phyloP scores from a whole-genome alignment of 2,888 invertebrate species.

The Polymixis lichenea region DNA sequence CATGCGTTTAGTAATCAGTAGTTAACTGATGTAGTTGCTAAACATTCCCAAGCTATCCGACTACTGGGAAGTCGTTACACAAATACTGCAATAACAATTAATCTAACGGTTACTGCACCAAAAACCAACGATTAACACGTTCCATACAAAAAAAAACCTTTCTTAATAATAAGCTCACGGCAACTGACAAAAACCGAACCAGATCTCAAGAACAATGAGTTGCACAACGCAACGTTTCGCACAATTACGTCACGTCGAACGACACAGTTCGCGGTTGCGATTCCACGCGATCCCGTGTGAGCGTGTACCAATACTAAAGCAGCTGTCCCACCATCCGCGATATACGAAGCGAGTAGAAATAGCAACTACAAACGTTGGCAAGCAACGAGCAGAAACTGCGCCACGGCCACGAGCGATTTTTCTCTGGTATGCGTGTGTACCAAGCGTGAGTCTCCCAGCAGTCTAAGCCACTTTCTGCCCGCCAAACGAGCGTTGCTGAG shows the following conservation, averaged over 20 bases:
- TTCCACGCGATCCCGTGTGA: conserved; percentile 65
- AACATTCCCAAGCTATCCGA: conserved; percentile 4
- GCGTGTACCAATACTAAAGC: conserved; percentile 30
- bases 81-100: conserved; percentile 24
- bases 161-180: conserved; percentile 57
- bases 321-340: no score
- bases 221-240: conserved; percentile 68
- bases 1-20: background rate
- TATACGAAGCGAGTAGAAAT: background rate
- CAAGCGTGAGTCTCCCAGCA: background rate
- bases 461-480: background rate
- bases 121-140: conserved; percentile 24
- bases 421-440: background rate
- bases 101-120: conserved; percentile 27
- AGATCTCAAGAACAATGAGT: conserved; percentile 68
- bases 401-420: background rate
- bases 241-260: conserved; percentile 65
- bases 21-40: background rate
- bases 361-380: background rate
- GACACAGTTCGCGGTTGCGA: conserved; percentile 51
- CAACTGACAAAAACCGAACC: conserved; percentile 64
- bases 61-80: conserved; percentile 11
- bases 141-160: conserved; percentile 30
- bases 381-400: background rate
- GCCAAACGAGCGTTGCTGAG: background rate